Evolutionary conservation across 2,113 vertebrate species (phyloP), one percentile per base, ranked within the genome.

Genomic region (Erpornis zantholeuca): DNA sequence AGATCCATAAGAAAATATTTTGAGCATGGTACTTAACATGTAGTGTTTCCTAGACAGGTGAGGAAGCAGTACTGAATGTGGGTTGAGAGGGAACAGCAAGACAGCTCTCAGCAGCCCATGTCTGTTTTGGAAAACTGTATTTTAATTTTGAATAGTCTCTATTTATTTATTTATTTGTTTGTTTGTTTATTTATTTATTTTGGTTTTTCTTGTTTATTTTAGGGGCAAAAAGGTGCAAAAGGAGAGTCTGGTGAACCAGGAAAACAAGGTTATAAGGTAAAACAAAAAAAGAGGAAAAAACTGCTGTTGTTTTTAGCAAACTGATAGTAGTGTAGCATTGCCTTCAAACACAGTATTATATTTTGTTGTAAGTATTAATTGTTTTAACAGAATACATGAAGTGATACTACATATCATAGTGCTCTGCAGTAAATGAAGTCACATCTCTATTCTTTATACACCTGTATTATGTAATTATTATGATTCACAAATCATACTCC

Each of bases 201-300:
- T 52, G 2, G 1, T 0, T 28, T 44, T 80, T 77, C 47, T 3
- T 12, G 14, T 96, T 93, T 92, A 9, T 82, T 94, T 96, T 97
- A 99, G 99, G 99, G 99, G 35, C 99, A 99, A 90, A 99, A 99
- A 98, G 99, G 99, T 54, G 98, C 98, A 57, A 99, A 99, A 97
- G 99, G 99, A 85, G 99, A 99, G 86, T 94, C 96, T 77, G 99
- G 99, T 69, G 99, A 99, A 95, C 99, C 99, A 72, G 99, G 99
- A 94, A 99, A 98, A 98, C 99, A 99, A 98, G 99, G 99, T 47
- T 99, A 99, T 97, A 99, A 99, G 99, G 99, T 99, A 99, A 98
- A 93, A 72, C 82, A 73, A 15, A 61, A 47, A 50, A 45, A 16
- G 38, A 3, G 29, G 14, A 33, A n/a, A 52, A 81, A 64, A 4